phyloP scores from a whole-genome alignment of 2,113 vertebrate species.

The Gavia stellata region DNA sequence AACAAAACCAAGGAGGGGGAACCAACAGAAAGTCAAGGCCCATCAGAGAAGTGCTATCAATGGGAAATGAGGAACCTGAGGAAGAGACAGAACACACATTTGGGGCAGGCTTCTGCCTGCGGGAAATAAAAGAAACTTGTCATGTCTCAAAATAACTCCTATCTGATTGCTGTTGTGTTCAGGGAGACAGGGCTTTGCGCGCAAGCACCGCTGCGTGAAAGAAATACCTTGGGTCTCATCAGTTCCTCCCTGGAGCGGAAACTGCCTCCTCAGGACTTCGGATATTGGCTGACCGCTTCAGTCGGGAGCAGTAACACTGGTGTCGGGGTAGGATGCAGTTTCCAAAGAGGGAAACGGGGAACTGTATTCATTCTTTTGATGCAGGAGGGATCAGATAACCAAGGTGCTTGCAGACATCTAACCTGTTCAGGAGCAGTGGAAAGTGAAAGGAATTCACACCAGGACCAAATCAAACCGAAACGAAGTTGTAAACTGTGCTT shows the following conservation, averaged over 20 bases:
- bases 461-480: not conserved
- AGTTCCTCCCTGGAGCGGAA: not conserved
- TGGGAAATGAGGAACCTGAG: not conserved
- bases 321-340: not conserved
- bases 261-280: not conserved
- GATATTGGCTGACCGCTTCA: not conserved
- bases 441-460: not conserved
- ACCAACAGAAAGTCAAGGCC: not conserved
- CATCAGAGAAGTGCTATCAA: not conserved
- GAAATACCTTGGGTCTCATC: fast-evolving
- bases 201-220: not conserved
- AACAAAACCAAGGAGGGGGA: not conserved
- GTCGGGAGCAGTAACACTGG: fast-evolving
- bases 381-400: not conserved
- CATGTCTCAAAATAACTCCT: not conserved
- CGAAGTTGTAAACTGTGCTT: not conserved
- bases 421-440: not conserved
- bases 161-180: not conserved
- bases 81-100: not conserved
- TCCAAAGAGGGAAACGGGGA: not conserved
- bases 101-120: not conserved
- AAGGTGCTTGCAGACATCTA: not conserved
- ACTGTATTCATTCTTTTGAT: not conserved
- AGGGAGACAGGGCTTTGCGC: not conserved
- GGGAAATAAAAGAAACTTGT: not conserved